A percentile compares a stretch with the other conserved stretches of the same genome.
These are phyloP conservation scores for Myotis pilosus DNA, from an alignment of 2,797 vertebrate species.

Conservation along the genomic window DNA sequence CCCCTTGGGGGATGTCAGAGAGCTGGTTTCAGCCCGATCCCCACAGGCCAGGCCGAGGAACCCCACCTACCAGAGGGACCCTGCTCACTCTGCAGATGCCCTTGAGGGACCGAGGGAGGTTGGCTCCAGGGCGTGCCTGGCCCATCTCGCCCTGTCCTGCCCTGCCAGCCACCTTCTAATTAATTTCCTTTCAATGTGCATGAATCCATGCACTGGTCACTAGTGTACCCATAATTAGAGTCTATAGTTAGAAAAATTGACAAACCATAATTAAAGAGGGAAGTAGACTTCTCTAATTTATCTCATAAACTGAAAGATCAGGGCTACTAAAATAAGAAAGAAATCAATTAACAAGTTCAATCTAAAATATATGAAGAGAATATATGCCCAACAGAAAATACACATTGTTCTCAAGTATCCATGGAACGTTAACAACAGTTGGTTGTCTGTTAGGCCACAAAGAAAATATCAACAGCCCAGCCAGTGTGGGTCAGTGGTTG, in stretches of 20 bases:
- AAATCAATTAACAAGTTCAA: neutral
- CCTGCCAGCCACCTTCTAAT: no score
- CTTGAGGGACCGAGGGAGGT: no score
- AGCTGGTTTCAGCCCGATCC: no score
- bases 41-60: no score
- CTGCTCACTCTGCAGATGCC: no score
- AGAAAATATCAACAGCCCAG: neutral
- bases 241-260: neutral
- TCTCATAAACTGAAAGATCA: slow-evolving; percentile 15
- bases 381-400: neutral
- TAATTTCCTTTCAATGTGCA: no score
- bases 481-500: no score
- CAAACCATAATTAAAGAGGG: neutral
- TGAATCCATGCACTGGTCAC: no score
- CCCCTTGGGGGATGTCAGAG: no score
- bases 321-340: neutral
- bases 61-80: no score
- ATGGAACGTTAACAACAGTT: neutral
- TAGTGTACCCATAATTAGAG: neutral
- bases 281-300: neutral
- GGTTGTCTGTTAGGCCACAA: neutral
- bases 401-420: neutral
- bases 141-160: no score
- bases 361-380: neutral
- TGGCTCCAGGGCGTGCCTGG: no score